Base-by-base conservation (phyloP, 2,888 invertebrate genomes). In the Noctuana brunneofusca region DNA sequence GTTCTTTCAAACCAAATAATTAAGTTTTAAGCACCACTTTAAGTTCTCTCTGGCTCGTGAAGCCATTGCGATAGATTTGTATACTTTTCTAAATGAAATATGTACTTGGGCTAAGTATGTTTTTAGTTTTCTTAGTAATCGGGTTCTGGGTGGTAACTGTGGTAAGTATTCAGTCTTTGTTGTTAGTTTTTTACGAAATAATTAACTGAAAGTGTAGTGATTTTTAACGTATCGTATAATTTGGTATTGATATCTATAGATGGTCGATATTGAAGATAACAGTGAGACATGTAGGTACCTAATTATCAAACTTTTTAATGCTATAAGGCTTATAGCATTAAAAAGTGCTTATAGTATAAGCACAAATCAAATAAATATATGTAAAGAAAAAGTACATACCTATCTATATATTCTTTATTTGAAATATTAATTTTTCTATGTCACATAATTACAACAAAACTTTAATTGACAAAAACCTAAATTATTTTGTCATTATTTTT, bases 11-110 rank as follows among this genome's bases (percentile, higher is more conserved):
- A 35, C n/a, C 14, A 8, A 43, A 43, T 57, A 63, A 57, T 57
- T 63, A 63, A 43, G 57, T 57, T 41, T 62, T 56, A 62, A 62
- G 62, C 46, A 62, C 49, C 55, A 55, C 49, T 62, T 50, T 22
- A 22, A 32, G 41, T 38, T 6, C 16, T 24, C 20, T 35, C 48
- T 59, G 16, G 41, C 8, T 16, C 12, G n/a, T 49, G 14, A 52
- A n/a, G 43, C 14, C 43, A 57, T 63, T 63, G 63, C 57, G 63
- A 52, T 57, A 50, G 32, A 62, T 41, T 54, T 24, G 54, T 30
- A 49, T 55, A 3, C 49, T 48, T 62, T 9, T 16, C 2, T 43
- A 9, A 20, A 50, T 38, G 30, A 24, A 62, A 14, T 24, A 35
- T 48, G 11, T 41, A 52, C 43, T 54, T 35, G 24, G 46, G 32